Percentiles rank a stretch among this genome's conserved stretches.
These are phyloP conservation scores for Tipula helvola DNA, from an alignment of 2,888 invertebrate genomes.

Conservation along the genomic window DNA sequence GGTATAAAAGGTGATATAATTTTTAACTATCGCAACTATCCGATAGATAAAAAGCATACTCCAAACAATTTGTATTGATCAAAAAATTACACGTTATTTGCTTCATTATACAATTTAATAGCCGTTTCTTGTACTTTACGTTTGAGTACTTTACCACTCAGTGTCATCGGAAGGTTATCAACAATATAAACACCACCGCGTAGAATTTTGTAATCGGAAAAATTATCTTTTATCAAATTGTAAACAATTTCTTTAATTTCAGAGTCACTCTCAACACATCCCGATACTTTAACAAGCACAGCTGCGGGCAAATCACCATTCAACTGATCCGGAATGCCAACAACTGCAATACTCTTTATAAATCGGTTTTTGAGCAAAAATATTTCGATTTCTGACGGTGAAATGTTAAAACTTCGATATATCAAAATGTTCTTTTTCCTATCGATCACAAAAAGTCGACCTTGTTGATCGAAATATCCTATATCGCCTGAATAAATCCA, in stretches of 20 bases:
- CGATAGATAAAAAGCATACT: no score
- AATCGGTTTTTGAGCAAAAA: constrained; percentile 18
- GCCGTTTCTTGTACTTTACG: background rate
- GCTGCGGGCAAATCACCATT: background rate
- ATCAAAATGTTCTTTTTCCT: constrained; percentile 29
- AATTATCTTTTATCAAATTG: constrained; percentile 19
- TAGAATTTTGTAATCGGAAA: constrained; percentile 11
- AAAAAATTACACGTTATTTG: background rate
- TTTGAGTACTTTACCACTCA: background rate
- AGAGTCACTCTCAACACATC: constrained; percentile 11
- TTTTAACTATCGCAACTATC: no score
- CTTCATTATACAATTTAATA: background rate
- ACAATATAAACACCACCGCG: constrained; percentile 13
- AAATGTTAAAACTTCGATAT: constrained; percentile 13
- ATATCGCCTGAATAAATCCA: constrained; percentile 33
- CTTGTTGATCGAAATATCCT: constrained; percentile 31
- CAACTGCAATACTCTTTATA: background rate
- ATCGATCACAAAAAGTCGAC: constrained; percentile 25
- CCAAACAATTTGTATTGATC: no score
- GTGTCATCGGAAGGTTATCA: constrained; percentile 11
- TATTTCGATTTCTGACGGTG: constrained; percentile 27
- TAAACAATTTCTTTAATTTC: constrained; percentile 15
- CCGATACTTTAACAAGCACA: constrained; percentile 14
- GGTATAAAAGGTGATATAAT: no score
- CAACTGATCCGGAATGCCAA: background rate